Evolutionary conservation across 2,797 vertebrate species (phyloP), one percentile per base, ranked within the genome.

Genomic region (Syndactyla subalaris): DNA sequence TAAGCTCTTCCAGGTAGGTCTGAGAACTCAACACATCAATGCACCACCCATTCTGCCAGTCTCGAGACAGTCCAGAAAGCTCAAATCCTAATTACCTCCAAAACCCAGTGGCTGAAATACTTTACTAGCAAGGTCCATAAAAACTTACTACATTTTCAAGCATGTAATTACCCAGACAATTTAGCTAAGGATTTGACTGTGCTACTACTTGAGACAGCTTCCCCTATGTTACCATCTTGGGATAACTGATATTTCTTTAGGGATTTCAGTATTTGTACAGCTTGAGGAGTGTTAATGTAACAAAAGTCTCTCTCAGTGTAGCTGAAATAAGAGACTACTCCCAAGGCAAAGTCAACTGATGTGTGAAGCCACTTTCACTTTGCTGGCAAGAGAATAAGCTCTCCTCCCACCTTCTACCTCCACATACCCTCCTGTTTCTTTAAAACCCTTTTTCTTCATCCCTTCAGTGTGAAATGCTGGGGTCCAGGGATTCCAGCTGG

Each of bases 201-300:
- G 36, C 27, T 41, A 38, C 38, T 58, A 55, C 66, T 92, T 51
- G 30, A 83, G 48, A 83, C 55, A 2, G 32, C 26, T 84, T 81
- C 66, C 51, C 43, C 23, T 41, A 0, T 12, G 34, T 55, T 55
- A 91, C 32, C 23, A 55, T 23, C 68, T 5, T 63, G 71, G 63
- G 71, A 82, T 68, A 92, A 91, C n/a, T 34, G 30, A 5, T 68
- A 92, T 75, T 92, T 92, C 95, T 92, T 88, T 6, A 75, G 85
- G 79, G 93, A 95, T 93, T 94, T 89, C 89, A 70, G 17, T 92
- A 81, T 95, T 95, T 95, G 92, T 48, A 84, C 76, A 94, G 95
- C 87, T 45, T 81, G 89, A 72, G 29, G 49, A 88, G 43, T 3
- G 36, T 39, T 84, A 84, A 89, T 34, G 27, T 27, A 95, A 61